Conservation (phyloP, 92 coral and sea anemone genomes). For the Epizoanthus stellaris region DNA sequence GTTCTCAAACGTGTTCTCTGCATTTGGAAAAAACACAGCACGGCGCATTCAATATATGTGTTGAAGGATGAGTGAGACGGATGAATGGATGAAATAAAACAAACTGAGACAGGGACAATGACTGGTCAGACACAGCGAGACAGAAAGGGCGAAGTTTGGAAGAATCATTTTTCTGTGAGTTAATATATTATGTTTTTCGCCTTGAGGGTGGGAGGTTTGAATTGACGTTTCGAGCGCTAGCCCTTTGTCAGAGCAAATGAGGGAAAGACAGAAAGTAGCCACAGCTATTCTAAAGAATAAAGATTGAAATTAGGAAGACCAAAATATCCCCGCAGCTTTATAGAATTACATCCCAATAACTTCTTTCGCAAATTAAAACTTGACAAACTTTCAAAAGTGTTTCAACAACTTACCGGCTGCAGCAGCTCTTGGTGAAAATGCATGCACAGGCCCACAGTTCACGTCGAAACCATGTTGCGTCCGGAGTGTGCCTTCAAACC, state of each 20-base stretch:
- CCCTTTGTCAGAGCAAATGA: too few relatives aligned
- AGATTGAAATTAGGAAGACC: too few relatives aligned
- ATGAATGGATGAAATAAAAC: not conserved
- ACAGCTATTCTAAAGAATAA: too few relatives aligned
- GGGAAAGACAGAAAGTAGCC: too few relatives aligned
- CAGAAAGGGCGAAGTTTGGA: not conserved
- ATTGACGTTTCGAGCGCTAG: too few relatives aligned
- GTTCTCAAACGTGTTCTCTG: not conserved
- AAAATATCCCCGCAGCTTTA: too few relatives aligned
- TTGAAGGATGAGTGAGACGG: not conserved
- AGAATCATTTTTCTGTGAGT: too few relatives aligned
- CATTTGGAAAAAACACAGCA: not conserved
- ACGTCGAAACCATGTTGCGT: not conserved
- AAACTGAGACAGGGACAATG: not conserved
- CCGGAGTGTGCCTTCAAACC: not conserved
- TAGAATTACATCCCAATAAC: too few relatives aligned
- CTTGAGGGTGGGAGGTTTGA: too few relatives aligned
- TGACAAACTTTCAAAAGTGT: not conserved
- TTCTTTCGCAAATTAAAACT: too few relatives aligned
- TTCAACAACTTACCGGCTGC: not conserved
- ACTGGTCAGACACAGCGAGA: not conserved
- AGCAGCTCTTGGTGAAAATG: too few relatives aligned
- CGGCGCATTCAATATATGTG: not conserved
- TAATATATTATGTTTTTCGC: too few relatives aligned
- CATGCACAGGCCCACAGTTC: not conserved